Conservation (phyloP, 2,888 invertebrate genomes). For the Fragum whitleyi region DNA sequence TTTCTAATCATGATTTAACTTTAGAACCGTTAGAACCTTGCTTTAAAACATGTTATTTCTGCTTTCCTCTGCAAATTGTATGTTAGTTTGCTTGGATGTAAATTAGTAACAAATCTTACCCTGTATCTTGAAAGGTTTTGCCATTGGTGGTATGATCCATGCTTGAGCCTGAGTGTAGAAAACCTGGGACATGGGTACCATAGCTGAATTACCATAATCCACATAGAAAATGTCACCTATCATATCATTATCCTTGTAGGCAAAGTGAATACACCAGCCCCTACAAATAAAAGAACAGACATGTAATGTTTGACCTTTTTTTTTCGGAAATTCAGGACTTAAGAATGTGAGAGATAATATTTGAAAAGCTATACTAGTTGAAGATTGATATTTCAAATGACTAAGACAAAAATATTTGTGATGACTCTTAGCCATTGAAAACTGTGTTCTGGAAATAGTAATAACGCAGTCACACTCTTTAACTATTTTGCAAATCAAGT, state of each 20-base stretch:
- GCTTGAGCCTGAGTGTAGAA: background rate
- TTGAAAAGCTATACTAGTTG: background rate
- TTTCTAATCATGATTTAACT: too few relatives aligned
- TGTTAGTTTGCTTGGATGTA: too few relatives aligned
- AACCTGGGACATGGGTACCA: constrained; percentile 30
- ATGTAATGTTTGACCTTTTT: too few relatives aligned
- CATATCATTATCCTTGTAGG: constrained; percentile 22
- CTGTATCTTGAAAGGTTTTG: constrained; percentile 55
- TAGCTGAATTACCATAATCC: constrained; percentile 65
- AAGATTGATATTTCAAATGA: background rate
- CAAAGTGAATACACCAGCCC: constrained; percentile 43
- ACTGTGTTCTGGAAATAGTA: too few relatives aligned
- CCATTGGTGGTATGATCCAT: constrained; percentile 62
- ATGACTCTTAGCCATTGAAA: too few relatives aligned
- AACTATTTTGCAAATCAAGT: too few relatives aligned
- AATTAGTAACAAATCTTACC: constrained; percentile 55
- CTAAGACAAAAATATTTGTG: background rate
- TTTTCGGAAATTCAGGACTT: too few relatives aligned
- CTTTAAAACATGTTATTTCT: too few relatives aligned
- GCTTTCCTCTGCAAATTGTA: too few relatives aligned
- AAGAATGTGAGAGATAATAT: background rate
- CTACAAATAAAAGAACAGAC: constrained; percentile 29
- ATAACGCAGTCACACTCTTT: too few relatives aligned
- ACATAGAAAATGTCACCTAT: constrained; percentile 56
- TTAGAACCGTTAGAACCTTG: too few relatives aligned